Evolutionary conservation across 2,797 vertebrate genomes (phyloP).

Genomic region (Alfaro cultratus): DNA sequence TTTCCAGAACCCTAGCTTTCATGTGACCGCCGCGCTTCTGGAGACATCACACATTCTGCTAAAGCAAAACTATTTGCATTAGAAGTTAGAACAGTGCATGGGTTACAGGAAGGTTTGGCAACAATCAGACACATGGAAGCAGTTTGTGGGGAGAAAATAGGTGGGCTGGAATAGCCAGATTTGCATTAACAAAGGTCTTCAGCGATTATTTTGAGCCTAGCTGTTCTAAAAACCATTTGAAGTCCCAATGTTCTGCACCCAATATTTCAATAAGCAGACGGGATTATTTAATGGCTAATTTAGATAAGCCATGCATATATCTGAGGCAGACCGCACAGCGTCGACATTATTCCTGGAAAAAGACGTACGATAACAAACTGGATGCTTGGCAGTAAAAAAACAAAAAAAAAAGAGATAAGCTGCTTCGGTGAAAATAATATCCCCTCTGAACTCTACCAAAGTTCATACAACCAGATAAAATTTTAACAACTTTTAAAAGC

Average conservation of each 20-base stretch:
- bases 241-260: neutral
- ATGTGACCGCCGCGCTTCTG: neutral
- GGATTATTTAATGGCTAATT: neutral
- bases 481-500: neutral
- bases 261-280: neutral
- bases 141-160: neutral
- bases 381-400: neutral
- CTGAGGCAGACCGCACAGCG: neutral
- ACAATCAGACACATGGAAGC: neutral
- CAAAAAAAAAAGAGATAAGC: too few species aligned
- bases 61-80: neutral
- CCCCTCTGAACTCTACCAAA: neutral
- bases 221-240: neutral
- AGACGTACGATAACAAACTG: neutral
- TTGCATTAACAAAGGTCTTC: neutral
- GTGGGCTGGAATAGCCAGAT: neutral
- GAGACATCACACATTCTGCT: neutral
- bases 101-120: neutral
- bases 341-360: neutral
- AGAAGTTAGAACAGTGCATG: neutral
- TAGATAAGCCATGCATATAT: neutral
- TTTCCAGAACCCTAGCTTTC: neutral
- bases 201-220: neutral
- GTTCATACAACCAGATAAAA: neutral
- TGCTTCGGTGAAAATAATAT: neutral